Evolutionary conservation across 2,888 invertebrate genomes (phyloP), one percentile per base, ranked within the genome.

Genomic region (Emmelina monodactyla): DNA sequence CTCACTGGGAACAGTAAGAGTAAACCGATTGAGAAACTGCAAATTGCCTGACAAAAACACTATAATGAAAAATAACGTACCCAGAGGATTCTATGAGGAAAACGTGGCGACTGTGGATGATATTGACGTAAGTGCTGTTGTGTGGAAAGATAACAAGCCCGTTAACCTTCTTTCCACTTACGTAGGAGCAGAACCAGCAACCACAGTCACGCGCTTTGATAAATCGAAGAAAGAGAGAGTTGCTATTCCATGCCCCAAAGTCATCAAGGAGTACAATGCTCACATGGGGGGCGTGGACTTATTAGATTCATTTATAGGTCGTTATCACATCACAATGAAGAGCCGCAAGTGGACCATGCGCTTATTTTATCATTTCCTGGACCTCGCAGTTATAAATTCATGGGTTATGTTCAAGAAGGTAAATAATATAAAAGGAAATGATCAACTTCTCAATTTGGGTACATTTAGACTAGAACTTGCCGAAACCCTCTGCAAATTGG

Each of bases 131-230:
- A 45, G 42, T 39, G 47, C 47, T 45, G 46, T 44, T 35, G 44
- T 44, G 32, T 62, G 60, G 58, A 59, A 59, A 44, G 59, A 61
- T 40, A 61, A 56, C 35, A 61, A 58, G 41, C 51, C 47, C 38
- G 57, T 60, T 34, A 49, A 43, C 35, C 44, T 59, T 38, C 44
- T 54, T 41, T 59, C 60, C 36, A 53, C 58, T 28, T 60, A 53
- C 37, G 55, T 55, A 41, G 58, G 57, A 35, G 51, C 48, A 44
- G 47, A 55, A 48, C 52, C 50, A 44, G 48, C 42, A 43, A 43
- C 44, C 36, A 51, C 46, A 43, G 45, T 53, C 37, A 45, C 43
- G 34, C 45, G 51, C 31, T 55, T 45, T 49, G 52, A 50, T 45
- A 55, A 51, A 50, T 31, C 37, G 28, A 43, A 44, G 35, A 45